Conservation (phyloP, 2,888 invertebrate species). For the Azorinus chamasolen region DNA sequence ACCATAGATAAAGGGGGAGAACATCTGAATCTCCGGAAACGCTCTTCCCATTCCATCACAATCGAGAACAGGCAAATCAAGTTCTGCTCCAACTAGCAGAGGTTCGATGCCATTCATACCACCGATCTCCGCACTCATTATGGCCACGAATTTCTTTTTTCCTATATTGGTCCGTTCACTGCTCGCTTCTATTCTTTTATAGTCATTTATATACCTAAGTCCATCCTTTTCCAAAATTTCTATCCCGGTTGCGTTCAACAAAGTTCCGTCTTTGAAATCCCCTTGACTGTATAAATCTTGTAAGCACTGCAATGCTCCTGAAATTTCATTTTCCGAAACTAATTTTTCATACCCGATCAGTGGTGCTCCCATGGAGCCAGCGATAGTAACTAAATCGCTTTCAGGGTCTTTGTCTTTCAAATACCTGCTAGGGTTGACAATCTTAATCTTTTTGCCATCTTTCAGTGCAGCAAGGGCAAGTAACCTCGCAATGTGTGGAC, state of each 20-base stretch:
- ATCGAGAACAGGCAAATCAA: conserved; percentile 79
- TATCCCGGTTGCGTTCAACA: conserved; percentile 58
- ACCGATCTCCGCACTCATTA: conserved; percentile 81
- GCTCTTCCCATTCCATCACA: conserved; percentile 84
- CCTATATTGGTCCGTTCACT: conserved; percentile 1
- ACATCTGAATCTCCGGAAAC: conserved; percentile 83
- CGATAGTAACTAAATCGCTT: conserved; percentile 65
- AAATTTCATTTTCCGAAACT: conserved; percentile 68
- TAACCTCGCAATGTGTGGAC: conserved; percentile 77
- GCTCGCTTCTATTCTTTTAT: conserved; percentile 28
- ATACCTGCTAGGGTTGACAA: conserved; percentile 76
- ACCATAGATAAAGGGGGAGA: conserved; percentile 79
- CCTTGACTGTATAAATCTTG: conserved; percentile 67
- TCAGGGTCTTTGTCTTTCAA: conserved; percentile 52
- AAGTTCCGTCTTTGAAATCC: conserved; percentile 61
- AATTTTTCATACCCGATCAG: conserved; percentile 76
- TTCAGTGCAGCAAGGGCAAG: conserved; percentile 66
- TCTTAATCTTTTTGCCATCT: conserved; percentile 75
- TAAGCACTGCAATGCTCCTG: conserved; percentile 68
- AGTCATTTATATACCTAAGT: conserved; percentile 71
- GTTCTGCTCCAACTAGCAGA: conserved; percentile 74
- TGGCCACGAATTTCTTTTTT: conserved; percentile 63
- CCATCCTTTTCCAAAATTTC: conserved; percentile 61
- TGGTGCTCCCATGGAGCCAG: conserved; percentile 82
- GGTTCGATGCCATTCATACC: conserved; percentile 82